Evolutionary conservation across 2,888 invertebrate genomes (phyloP), one percentile per base, ranked within the genome.

Genomic region (Pseudococcus jackbeardsleyi): DNA sequence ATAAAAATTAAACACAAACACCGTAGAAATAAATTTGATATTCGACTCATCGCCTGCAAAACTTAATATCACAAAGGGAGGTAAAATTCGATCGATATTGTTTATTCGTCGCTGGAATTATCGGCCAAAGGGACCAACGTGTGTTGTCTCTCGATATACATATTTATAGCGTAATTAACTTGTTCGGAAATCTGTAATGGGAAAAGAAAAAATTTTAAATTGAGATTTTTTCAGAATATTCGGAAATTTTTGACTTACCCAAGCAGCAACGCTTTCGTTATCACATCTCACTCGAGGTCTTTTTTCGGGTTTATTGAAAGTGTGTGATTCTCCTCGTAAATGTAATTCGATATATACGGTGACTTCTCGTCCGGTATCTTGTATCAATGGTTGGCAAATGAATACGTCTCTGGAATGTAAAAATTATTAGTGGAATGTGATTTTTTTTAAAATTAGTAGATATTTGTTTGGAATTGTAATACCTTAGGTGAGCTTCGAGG

Each of bases 161-260:
- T 94, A 91, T 95, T 95, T 91, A 96, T 96, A 88, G 98, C 98
- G 92, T 96, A 96, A 91, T 96, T 97, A 89, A 98, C 96, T 93
- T 97, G 95, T 90, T 95, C 94, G 42, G 95, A 94, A n/a, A 94
- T 93, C 94, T 94, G 90, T 0, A 88, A 82, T 33, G 26, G 7
- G 8, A 19, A 72, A 19, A 72, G 17, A 72, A 46, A 12, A 42
- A 64, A 86, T 26, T 22, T n/a, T n/a, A n/a, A 72, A 33, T 59
- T 19, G n/a, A 1, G 12, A 12, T 50, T 19, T 26, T 22, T 15
- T 39, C 59, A 7, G 22, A 68, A 15, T 50, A 50, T 1, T 15
- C 15, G 11, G 15, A 12, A 12, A 5, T 50, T 50, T 50, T 48
- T 59, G 19, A 77, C 90, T 90, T 90, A 95, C 94, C 92, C 94